Percentiles rank a stretch among this genome's conserved stretches.
Conservation (phyloP, 1,140 invertebrate species). For the Drosophila funebris region DNA sequence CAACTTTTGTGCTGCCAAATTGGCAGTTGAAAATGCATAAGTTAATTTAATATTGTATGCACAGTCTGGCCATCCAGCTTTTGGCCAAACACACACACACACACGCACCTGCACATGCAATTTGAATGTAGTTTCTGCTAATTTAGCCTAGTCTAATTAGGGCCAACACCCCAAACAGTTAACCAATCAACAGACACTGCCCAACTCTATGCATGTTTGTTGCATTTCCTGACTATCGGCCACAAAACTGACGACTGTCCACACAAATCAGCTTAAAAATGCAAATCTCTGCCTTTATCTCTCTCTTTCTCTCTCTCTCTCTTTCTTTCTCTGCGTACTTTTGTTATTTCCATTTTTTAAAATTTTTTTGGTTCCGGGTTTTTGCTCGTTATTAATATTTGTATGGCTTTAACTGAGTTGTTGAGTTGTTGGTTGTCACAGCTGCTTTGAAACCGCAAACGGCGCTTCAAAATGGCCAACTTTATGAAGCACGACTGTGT, state of each 20-base stretch:
- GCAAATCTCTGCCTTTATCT: constrained; percentile 15
- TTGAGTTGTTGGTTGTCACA: constrained; percentile 8
- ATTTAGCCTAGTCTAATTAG: constrained; percentile 33
- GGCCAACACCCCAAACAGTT: constrained; percentile 38
- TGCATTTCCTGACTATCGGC: neutral
- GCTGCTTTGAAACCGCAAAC: constrained; percentile 27
- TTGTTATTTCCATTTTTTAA: neutral
- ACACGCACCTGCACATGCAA: constrained; percentile 5
- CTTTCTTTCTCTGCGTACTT: neutral
- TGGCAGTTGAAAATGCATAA: constrained; percentile 43
- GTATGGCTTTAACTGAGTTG: constrained; percentile 33
- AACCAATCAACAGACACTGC: constrained; percentile 15
- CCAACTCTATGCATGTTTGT: constrained; percentile 3
- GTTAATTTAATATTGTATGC: constrained; percentile 46
- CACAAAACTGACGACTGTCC: constrained; percentile 20
- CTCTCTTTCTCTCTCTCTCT: neutral
- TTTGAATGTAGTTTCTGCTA: constrained; percentile 29
- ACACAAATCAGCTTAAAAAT: constrained; percentile 48
- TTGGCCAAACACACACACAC: neutral
- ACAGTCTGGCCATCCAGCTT: neutral
- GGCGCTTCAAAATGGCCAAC: neutral
- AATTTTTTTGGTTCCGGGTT: constrained; percentile 8
- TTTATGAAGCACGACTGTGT: neutral
- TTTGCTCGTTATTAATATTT: constrained; percentile 49
- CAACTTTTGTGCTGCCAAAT: constrained; percentile 49